Conservation (phyloP, 2,888 invertebrate genomes). For the Horisme vitalbata region DNA sequence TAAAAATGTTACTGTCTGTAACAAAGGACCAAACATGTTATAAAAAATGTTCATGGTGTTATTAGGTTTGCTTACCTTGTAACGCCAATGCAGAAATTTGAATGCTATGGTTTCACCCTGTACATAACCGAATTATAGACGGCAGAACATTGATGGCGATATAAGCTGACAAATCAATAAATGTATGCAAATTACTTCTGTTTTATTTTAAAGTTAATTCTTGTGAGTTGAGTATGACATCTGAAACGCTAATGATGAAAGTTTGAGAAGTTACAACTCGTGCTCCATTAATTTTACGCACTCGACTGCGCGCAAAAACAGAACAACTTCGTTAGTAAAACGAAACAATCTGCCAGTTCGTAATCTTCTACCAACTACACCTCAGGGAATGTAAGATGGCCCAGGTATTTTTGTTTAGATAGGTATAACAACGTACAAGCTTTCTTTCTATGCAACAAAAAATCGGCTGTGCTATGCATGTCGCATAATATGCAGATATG, state of each 20-base stretch:
- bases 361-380: constrained; percentile 25
- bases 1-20: too few relatives aligned
- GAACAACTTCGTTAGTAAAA: constrained; percentile 50
- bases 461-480: too few relatives aligned
- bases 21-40: neutral
- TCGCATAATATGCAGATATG: neutral
- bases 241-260: constrained; percentile 38
- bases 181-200: too few relatives aligned
- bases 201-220: neutral
- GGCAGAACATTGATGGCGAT: too few relatives aligned
- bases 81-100: too few relatives aligned
- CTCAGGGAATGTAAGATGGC: constrained; percentile 17
- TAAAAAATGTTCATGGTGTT: neutral
- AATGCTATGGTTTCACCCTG: too few relatives aligned
- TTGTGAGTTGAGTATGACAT: constrained; percentile 35
- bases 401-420: constrained; percentile 14
- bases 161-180: too few relatives aligned
- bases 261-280: constrained; percentile 39
- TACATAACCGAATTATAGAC: too few relatives aligned
- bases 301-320: constrained; percentile 45
- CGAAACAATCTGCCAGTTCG: constrained; percentile 35
- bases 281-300: constrained; percentile 54
- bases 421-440: constrained; percentile 1
- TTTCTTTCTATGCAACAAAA: constrained; percentile 9
- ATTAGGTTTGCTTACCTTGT: neutral